A percentile compares a stretch with the other conserved stretches of the same genome.
Conservation (phyloP, 2,113 vertebrate species). For the Chaetodon auriga region DNA sequence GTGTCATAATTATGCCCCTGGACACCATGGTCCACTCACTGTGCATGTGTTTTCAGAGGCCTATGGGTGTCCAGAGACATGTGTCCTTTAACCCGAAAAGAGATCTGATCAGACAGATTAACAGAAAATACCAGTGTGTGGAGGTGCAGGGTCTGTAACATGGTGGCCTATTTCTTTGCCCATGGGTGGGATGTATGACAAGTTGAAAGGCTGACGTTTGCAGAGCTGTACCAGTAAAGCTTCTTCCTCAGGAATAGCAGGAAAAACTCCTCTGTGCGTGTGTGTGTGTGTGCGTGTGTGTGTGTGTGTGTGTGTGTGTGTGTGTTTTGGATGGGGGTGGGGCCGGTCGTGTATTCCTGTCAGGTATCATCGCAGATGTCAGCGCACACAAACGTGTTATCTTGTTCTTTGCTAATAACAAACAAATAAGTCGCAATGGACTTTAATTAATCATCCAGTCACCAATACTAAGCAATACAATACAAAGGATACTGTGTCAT, state of each 20-base stretch:
- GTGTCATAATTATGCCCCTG: too few species aligned
- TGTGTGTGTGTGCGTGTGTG: neutral
- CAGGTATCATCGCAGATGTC: neutral
- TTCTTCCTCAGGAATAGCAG: neutral
- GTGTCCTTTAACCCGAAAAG: neutral
- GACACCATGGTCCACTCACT: too few species aligned
- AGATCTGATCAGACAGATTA: neutral
- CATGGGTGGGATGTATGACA: neutral
- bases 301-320: neutral
- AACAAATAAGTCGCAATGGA: neutral
- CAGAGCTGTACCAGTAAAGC: slow-evolving; percentile 7
- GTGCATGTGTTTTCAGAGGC: neutral
- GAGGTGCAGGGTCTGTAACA: neutral
- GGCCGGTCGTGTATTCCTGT: neutral
- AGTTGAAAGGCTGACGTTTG: neutral
- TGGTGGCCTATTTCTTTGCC: neutral
- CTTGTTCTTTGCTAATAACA: too few species aligned
- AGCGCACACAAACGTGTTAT: neutral
- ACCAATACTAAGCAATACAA: neutral
- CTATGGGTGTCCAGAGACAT: too few species aligned
- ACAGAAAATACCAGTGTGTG: neutral
- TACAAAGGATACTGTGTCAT: neutral
- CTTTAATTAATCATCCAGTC: neutral
- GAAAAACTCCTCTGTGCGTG: neutral
- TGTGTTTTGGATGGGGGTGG: neutral